A percentile compares a stretch with the other conserved stretches of the same genome.
Conservation (phyloP, 1,140 invertebrate genomes). For the Reticulitermes speratus region DNA sequence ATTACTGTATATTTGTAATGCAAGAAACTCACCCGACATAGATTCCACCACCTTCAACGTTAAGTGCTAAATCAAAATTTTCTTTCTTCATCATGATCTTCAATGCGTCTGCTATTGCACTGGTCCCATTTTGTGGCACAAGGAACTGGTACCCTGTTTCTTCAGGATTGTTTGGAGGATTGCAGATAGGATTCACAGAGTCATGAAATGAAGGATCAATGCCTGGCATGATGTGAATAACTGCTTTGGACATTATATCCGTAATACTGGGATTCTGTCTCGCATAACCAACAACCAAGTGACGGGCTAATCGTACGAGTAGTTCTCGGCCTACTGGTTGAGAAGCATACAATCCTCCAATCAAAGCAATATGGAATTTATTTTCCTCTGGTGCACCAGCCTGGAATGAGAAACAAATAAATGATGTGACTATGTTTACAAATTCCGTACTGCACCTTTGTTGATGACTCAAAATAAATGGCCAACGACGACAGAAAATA, state of each 20-base stretch:
- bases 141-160: not conserved
- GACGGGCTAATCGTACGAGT: constrained; percentile 74
- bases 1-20: not conserved
- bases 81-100: not conserved
- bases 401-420: constrained; percentile 45
- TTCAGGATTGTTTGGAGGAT: constrained; percentile 3
- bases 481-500: too few species aligned
- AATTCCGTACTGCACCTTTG: not conserved
- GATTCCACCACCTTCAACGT: constrained; percentile 25
- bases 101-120: constrained; percentile 20
- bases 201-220: constrained; percentile 29
- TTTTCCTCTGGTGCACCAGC: constrained; percentile 70
- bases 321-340: constrained; percentile 84
- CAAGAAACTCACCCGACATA: constrained; percentile 14
- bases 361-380: constrained; percentile 77
- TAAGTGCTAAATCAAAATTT: constrained; percentile 30
- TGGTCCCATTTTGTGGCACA: not conserved
- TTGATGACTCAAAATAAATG: too few species aligned
- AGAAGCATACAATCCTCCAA: constrained; percentile 81
- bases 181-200: not conserved
- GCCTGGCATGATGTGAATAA: constrained; percentile 79
- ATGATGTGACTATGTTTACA: not conserved
- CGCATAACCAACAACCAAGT: constrained; percentile 70
- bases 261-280: constrained; percentile 63
- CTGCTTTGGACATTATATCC: constrained; percentile 64